Base-by-base conservation (phyloP, 1,140 invertebrate genomes). In the Drosophila mayri region DNA sequence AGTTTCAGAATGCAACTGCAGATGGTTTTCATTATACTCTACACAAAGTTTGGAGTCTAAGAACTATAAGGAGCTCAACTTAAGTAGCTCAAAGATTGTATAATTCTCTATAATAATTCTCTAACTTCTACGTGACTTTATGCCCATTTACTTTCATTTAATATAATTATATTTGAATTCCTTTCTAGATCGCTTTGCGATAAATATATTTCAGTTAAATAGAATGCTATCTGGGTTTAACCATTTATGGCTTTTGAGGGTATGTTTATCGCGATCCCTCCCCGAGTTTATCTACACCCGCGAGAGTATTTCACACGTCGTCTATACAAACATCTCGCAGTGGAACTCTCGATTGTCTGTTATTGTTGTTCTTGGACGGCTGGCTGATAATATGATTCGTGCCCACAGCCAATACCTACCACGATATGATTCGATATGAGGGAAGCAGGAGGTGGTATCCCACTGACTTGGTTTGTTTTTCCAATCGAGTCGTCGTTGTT, bases 341-440 rank as follows among this genome's bases (percentile, higher is more conserved):
- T 37, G 50, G 60, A 67, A 65, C 73, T 50, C 55, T 68, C 74
- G 63, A 67, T 47, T 73, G 66, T 61, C 64, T 73, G 66, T 76
- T 73, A 40, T 72, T 72, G 61, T 71, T 61, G 74, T 74, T 71
- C 44, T 64, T 65, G 66, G 75, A 47, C 71, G 37, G 59, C 63
- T 59, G 40, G 40, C 58, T 87, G 79, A 87, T 88, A 88, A 88
- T 88, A 71, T 79, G 83, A 83, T 80, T 87, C 79, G 83, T 87
- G 84, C 78, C 76, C 84, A 80, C 50, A 68, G 63, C 47, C 30
- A 32, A 55, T 55, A 54, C 20, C 32, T 38, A 54, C 50, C 50
- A 62, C 35, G 41, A 66, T 43, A 66, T 64, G 50, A 25, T 25
- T 20, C 20, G 75, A 76, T 79, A 68, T 75, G 49, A 76, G 59